Base-by-base conservation (phyloP, 2,888 invertebrate genomes). In the Pachymerium ferrugineum region DNA sequence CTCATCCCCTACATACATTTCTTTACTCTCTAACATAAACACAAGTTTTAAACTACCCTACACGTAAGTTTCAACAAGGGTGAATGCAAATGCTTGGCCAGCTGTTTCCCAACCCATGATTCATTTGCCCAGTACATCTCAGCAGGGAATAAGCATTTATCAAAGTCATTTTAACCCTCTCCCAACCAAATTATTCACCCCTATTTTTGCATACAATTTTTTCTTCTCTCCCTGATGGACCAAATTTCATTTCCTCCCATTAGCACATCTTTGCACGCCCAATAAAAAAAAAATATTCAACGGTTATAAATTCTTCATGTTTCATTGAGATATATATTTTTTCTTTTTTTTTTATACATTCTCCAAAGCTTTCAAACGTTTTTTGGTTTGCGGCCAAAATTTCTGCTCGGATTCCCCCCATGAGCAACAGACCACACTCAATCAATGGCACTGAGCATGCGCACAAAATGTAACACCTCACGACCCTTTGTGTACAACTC, bases 391-490 rank as follows among this genome's bases (percentile, higher is more conserved):
- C 22, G 22, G 54, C 54, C 54, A 54, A 54, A 54, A 54, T 54
- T 54, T 54, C 54, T 54, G 54, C 54, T 54, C 54, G 54, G n/a
- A 54, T 54, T 54, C 54, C 25, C 22, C 54, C 54, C 54, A 54
- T 54, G 54, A 54, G 54, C 54, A 54, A 54, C 54, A 54, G 54
- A 54, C 54, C 54, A 25, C 54, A 54, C 54, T 54, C 54, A 54
- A 54, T 54, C 54, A 54, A 54, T 54, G 54, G 54, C 54, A 54
- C 54, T 2, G 54, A 54, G 54, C 54, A 54, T 54, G 54, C 54
- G 54, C 54, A 54, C 54, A 54, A 28, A 22, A 54, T 54, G 54
- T 54, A 54, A 54, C 54, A 54, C 54, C 54, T 54, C 54, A 25
- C 54, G 54, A 54, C 54, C 54, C 25, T 54, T 54, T 54, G 54